Evolutionary conservation across 2,113 vertebrate species (phyloP).

Genomic region (Podilymbus podiceps): DNA sequence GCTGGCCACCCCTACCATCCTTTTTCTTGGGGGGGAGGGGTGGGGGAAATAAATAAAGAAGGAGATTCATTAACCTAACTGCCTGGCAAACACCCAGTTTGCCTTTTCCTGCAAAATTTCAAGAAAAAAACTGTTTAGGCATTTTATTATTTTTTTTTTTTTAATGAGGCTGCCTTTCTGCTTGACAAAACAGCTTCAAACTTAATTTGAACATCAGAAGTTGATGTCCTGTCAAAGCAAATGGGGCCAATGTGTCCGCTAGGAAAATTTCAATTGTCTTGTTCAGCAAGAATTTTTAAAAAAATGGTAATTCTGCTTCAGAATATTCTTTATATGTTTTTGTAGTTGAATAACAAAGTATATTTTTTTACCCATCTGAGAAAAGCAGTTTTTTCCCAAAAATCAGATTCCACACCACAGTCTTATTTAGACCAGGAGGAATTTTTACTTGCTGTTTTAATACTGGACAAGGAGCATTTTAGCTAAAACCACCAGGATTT

Average conservation of each 20-base stretch:
- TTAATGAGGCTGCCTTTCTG: not conserved
- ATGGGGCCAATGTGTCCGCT: accelerated
- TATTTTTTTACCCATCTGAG: not conserved
- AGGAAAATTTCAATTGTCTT: not conserved
- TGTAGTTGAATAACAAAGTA: no score
- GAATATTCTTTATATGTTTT: not conserved
- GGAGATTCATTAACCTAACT: not conserved
- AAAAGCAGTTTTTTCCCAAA: not conserved
- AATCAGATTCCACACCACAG: accelerated
- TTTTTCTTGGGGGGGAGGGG: not conserved
- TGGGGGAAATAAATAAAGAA: no score
- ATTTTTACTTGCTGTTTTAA: not conserved
- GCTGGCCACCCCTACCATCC: no score
- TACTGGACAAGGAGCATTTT: not conserved
- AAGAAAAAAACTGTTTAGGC: not conserved
- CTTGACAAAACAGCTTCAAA: not conserved
- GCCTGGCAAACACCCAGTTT: not conserved
- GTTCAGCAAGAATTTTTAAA: not conserved
- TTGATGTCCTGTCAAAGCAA: not conserved
- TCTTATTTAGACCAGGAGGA: not conserved
- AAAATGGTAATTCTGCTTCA: not conserved
- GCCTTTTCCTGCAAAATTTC: not conserved
- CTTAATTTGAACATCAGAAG: not conserved
- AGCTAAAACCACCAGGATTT: not conserved
- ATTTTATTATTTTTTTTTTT: not conserved